Base-by-base conservation (phyloP, 2,113 vertebrate species). In the Nesogale talazaci region DNA sequence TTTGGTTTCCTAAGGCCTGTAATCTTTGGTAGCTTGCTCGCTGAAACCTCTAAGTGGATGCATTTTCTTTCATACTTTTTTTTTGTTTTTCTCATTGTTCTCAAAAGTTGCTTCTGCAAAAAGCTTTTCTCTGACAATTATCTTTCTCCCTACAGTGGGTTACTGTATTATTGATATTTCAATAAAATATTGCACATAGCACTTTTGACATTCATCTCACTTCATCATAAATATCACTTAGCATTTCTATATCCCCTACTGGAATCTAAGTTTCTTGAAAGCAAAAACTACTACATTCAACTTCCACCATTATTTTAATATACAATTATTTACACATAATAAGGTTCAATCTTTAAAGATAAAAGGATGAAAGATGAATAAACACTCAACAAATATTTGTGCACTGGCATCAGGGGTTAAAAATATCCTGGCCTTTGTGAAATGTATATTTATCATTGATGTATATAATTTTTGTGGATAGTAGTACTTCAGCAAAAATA, bases 211-310 rank as follows among this genome's bases (percentile, higher is more conserved):
- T 17, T 90, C 69, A 46, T 57, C 15, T 65, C 17, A 78, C 4
- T 74, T 15, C 75, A 36, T 1, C 56, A 12, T 91, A 87, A 29
- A 79, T 76, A 92, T 42, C 6, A 81, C 11, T 69, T 95, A 82
- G 46, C 6, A 87, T 74, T 89, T 79, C 6, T 85, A 36, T 46
- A 77, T 10, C 3, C 0, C 15, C 9, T 74, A 84, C 29, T 82
- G 29, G 42, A 90, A 83, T 92, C 23, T 23, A 29, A 80, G 11
- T 72, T 94, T 16, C 3, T 76, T 76, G 23, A 70, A 80, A 31
- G 6, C n/a, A 78, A 93, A 95, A 70, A 22, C 2, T 74, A 72
- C 25, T 25, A 75, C 31, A 86, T 89, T 77, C 14, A 90, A 70
- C 11, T 56, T 88, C 0, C 6, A 79, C 27, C 1, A 14, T 5